Conservation (phyloP, 53 echinoderm and acorn worm genomes). For the Glandiceps talaboti region DNA sequence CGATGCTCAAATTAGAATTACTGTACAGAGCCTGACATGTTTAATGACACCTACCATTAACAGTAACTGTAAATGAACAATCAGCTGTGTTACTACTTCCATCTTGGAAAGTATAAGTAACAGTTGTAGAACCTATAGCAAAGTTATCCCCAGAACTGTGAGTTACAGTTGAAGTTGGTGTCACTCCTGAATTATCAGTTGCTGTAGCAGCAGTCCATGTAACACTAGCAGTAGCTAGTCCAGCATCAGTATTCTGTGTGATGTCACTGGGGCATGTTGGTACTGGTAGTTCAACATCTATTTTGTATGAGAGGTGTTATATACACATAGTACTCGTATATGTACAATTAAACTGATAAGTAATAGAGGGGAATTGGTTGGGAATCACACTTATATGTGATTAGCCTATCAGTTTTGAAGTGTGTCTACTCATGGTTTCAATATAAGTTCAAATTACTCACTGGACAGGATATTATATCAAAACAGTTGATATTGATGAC, state of each 20-base stretch:
- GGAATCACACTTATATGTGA: too few species aligned
- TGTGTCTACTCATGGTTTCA: too few species aligned
- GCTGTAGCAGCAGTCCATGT: neutral
- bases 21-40: too few species aligned
- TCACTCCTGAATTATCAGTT: neutral
- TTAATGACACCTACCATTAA: neutral
- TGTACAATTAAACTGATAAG: too few species aligned
- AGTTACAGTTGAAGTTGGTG: neutral
- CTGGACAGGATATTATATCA: too few species aligned
- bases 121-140: neutral
- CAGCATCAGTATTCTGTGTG: neutral
- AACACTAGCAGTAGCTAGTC: neutral
- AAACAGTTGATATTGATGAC: too few species aligned
- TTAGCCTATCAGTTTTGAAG: too few species aligned
- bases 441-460: too few species aligned
- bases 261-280: neutral
- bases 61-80: neutral
- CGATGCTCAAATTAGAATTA: too few species aligned
- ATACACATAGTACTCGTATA: too few species aligned
- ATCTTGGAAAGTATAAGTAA: neutral
- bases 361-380: too few species aligned
- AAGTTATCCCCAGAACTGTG: neutral
- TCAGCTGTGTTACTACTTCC: neutral
- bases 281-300: neutral
- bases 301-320: too few species aligned